Percentiles rank a stretch among this genome's conserved stretches.
These are phyloP conservation scores for Latheticus oryzae DNA, from an alignment of 2,888 invertebrate genomes.

Conservation along the genomic window DNA sequence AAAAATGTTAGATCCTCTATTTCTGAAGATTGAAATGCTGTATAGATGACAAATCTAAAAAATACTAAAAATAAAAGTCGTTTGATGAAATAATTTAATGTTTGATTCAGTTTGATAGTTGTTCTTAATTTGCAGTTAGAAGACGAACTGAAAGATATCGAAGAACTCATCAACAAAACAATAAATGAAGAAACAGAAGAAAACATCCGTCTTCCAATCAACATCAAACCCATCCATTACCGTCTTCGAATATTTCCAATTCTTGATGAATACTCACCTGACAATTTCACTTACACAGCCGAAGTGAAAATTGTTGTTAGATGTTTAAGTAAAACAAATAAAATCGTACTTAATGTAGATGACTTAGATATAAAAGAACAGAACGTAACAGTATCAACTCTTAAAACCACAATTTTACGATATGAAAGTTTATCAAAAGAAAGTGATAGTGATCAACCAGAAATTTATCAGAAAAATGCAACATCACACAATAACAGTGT, in stretches of 20 bases:
- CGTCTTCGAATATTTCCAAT: slow-evolving; percentile 59
- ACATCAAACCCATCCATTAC: slow-evolving; percentile 57
- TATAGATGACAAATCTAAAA: too few relatives aligned
- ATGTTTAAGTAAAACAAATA: slow-evolving; percentile 56
- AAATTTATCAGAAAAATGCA: slow-evolving; percentile 30
- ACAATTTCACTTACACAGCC: slow-evolving; percentile 61
- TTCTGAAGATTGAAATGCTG: too few relatives aligned
- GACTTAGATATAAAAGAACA: slow-evolving; percentile 54
- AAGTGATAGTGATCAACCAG: slow-evolving; percentile 27
- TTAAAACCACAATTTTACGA: slow-evolving; percentile 36
- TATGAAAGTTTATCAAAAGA: slow-evolving; percentile 33
- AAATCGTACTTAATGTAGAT: slow-evolving; percentile 59
- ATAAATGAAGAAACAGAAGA: slow-evolving; percentile 55
- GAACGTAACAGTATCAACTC: slow-evolving; percentile 52
- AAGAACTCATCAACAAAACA: slow-evolving; percentile 59
- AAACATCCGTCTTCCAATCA: slow-evolving; percentile 56
- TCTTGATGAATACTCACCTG: slow-evolving; percentile 54
- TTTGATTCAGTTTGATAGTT: too few relatives aligned
- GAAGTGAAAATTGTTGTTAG: slow-evolving; percentile 58
- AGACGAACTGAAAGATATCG: slow-evolving; percentile 57
- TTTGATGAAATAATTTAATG: too few relatives aligned
- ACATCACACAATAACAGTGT: slow-evolving; percentile 25
- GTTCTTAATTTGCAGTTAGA: too few relatives aligned
- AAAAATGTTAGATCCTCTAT: too few relatives aligned
- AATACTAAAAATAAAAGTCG: too few relatives aligned